Evolutionary conservation across 2,113 vertebrate genomes (phyloP), one percentile per base, ranked within the genome.

Genomic region (Thinocorus orbignyianus): DNA sequence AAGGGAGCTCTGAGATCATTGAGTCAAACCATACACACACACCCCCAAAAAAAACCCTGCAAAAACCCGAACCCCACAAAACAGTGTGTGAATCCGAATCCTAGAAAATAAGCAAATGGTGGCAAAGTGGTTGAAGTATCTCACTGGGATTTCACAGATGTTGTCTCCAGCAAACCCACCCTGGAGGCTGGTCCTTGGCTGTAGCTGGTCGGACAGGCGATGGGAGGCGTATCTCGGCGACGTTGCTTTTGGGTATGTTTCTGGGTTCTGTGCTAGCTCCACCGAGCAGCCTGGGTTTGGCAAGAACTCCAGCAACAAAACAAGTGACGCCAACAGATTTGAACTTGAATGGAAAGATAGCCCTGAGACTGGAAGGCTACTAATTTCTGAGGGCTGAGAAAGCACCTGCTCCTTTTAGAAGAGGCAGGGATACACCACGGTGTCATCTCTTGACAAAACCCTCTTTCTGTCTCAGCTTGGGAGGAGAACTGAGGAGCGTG

Each of bases 301-400:
- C 51, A 73, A 30, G 41, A 66, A n/a, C 65, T 31, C 33, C 64
- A 33, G 30, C 28, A 35, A 72, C 58, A 69, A 7, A 39, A 20
- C 18, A 33, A 49, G 24, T 11, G 46, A 25, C 13, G 26, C 22
- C 33, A 13, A 11, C 12, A 8, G 0, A 0, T n/a, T 39, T 8
- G 24, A 71, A n/a, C 54, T 20, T 26, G 49, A 17, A 20, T 10
- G 35, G 61, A 58, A 68, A 72, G 4, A 49, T 5, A 48, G 14
- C 41, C 26, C 17, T 10, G 24, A 33, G 41, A 35, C 7, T 3
- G 24, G 28, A 44, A 5, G 20, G 24, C 41, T 44, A 9, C 25
- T 13, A 1, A 31, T 24, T 62, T 12, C 25, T 14, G 17, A 25
- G 31, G 9, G 55, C 37, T 26, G 33, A 60, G 48, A 51, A 60